A percentile compares a stretch with the other conserved stretches of the same genome.
phyloP scores from a whole-genome alignment of 2,797 vertebrate genomes.

The Hylomyscus alleni region DNA sequence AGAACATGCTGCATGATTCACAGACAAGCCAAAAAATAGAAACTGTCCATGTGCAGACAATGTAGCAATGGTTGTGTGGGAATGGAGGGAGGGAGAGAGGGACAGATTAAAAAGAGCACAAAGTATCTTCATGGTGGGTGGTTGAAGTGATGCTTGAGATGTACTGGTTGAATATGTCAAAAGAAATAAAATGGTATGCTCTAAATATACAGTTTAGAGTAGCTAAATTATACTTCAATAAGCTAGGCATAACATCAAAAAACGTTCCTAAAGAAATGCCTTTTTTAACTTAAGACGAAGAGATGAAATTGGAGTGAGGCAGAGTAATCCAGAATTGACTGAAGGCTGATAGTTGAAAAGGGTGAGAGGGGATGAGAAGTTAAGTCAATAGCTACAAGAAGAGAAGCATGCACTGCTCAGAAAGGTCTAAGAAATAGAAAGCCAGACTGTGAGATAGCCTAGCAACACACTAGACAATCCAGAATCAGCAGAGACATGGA shows the following conservation, averaged over 20 bases:
- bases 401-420: neutral
- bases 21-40: constrained; percentile 27
- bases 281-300: neutral
- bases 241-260: neutral
- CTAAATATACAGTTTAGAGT: neutral
- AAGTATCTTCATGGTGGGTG: neutral
- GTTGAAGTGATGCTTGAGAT: neutral
- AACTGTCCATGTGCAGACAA: neutral
- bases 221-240: neutral
- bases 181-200: neutral
- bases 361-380: neutral
- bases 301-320: neutral
- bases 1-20: neutral
- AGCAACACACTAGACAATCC: neutral
- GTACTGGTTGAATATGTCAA: neutral
- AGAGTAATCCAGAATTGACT: neutral
- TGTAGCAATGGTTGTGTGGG: neutral
- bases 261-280: neutral
- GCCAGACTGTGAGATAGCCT: neutral
- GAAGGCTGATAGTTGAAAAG: neutral
- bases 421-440: constrained; percentile 5
- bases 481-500: neutral
- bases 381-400: neutral
- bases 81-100: neutral
- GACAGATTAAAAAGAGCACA: neutral